Base-by-base conservation (phyloP, 2,888 invertebrate genomes). In the Nemotelus pantherinus region DNA sequence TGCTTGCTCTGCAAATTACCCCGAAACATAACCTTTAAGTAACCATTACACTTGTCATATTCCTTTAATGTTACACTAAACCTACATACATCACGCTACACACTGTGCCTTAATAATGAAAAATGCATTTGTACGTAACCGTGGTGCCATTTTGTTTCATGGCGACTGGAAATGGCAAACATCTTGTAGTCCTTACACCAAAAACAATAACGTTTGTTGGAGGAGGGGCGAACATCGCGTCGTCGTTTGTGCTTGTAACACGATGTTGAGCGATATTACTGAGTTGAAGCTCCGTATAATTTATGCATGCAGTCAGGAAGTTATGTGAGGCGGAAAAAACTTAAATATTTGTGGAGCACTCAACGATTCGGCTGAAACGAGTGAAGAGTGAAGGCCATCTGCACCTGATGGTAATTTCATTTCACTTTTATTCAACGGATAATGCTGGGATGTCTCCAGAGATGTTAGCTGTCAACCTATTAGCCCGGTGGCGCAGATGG, bases 321-420 rank as follows among this genome's bases (percentile, higher is more conserved):
- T 71, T 71, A 65, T 65, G 71, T 53, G 71, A 71, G 57, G 55
- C 44, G 55, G 55, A 71, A 71, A 71, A 57, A 57, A 55, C 55
- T 57, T 71, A 57, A 71, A 71, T 71, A 57, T 71, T 71, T 71
- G 57, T 71, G 71, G 44, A 68, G 41, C 68, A 68, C 53, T 68
- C 47, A n/a, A 47, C 50, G 47, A 68, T 39, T 5, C 5, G n/a
- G 25, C 25, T 25, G 25, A 25, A 25, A 25, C 25, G 25, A 25
- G 25, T 25, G 25, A 25, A 25, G 25, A 25, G 25, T 25, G 25
- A 25, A 25, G 25, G 25, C 25, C 25, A 25, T 25, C 25, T 25
- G 25, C 25, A 25, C 25, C 25, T 25, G 25, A 25, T 25, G 25
- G 25, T 25, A 25, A 25, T 25, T 25, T 25, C 25, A 25, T 25